Conservation (phyloP, 2,113 vertebrate genomes). For the Archocentrus centrarchus region DNA sequence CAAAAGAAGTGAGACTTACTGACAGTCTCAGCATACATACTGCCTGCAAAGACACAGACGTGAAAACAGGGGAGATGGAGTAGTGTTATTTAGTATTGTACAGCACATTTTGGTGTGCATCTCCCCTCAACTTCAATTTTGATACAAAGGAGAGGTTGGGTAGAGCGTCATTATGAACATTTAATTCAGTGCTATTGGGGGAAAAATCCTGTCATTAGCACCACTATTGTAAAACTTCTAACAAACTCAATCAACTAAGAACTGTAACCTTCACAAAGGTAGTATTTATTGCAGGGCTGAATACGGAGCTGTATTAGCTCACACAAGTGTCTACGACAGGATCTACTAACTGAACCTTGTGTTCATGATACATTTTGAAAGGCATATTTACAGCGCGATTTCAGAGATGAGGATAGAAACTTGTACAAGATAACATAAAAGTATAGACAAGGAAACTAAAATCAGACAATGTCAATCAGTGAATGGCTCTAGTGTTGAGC, state of each 20-base stretch:
- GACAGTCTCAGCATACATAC: slow-evolving; percentile 29
- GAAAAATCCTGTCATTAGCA: slow-evolving; percentile 13
- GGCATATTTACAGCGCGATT: slow-evolving; percentile 74
- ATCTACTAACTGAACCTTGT: slow-evolving; percentile 12
- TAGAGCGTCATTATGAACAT: not conserved
- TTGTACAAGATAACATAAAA: slow-evolving; percentile 25
- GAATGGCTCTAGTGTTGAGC: slow-evolving; percentile 14
- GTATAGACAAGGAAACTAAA: slow-evolving; percentile 18
- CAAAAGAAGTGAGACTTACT: slow-evolving; percentile 17
- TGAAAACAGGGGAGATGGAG: not conserved
- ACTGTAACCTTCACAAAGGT: slow-evolving; percentile 23
- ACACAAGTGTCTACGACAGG: slow-evolving; percentile 9
- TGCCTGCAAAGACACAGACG: not conserved
- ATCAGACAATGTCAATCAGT: slow-evolving; percentile 19
- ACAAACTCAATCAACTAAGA: slow-evolving; percentile 13
- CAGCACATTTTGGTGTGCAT: slow-evolving; percentile 16
- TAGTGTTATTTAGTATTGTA: slow-evolving; percentile 47
- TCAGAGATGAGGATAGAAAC: slow-evolving; percentile 3
- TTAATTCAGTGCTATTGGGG: not conserved
- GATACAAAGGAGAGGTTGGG: slow-evolving; percentile 5
- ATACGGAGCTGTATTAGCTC: slow-evolving; percentile 19
- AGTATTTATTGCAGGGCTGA: slow-evolving; percentile 44
- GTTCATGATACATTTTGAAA: slow-evolving; percentile 47
- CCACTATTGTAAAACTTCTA: not conserved
- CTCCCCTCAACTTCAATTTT: slow-evolving; percentile 6